Conservation (phyloP, 2,888 invertebrate genomes). For the Polyommatus iphigenia region DNA sequence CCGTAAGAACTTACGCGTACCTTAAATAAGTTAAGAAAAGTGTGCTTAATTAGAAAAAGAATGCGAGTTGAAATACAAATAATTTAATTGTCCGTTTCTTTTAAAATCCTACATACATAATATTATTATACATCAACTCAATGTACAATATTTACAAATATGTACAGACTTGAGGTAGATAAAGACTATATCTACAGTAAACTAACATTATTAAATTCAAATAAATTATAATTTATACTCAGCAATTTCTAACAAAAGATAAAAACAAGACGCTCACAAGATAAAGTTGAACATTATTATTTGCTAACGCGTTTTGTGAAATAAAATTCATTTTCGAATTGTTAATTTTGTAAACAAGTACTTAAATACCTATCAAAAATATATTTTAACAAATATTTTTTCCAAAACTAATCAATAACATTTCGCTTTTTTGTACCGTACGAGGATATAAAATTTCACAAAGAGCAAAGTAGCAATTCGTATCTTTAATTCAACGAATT, state of each 20-base stretch:
- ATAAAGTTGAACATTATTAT: no score
- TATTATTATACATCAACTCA: conserved; percentile 24
- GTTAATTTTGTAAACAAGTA: neutral
- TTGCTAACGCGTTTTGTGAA: neutral
- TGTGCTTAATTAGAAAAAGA: neutral
- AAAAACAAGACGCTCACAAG: neutral
- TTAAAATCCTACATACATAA: conserved; percentile 1
- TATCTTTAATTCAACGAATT: no score
- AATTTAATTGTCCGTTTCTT: neutral
- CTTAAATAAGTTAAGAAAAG: neutral
- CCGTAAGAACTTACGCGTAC: neutral
- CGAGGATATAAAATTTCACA: neutral
- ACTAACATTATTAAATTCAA: neutral
- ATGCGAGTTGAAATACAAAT: neutral
- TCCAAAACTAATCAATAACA: neutral
- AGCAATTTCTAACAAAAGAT: neutral
- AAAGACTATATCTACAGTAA: conserved; percentile 32
- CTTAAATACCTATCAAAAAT: conserved; percentile 31
- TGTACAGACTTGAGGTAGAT: conserved; percentile 36
- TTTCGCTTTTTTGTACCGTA: neutral
- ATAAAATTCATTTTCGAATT: neutral
- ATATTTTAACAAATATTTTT: neutral
- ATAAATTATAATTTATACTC: neutral
- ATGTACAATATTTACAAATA: conserved; percentile 35
- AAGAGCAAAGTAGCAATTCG: no score